phyloP scores from a whole-genome alignment of 2,888 invertebrate genomes.

The Phrixothrix hirtus region DNA sequence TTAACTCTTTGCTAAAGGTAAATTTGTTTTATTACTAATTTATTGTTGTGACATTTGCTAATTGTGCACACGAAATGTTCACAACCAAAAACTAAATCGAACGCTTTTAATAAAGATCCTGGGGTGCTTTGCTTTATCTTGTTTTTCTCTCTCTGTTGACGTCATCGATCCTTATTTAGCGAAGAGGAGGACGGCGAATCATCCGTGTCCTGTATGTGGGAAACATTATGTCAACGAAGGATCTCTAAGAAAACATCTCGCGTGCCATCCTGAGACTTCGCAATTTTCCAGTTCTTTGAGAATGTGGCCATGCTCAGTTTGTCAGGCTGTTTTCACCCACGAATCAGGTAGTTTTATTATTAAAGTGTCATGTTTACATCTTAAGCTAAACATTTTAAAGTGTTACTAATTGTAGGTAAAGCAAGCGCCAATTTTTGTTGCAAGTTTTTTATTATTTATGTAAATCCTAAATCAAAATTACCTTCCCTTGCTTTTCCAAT shows the following conservation, averaged over 20 bases:
- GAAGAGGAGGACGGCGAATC: slow-evolving; percentile 91
- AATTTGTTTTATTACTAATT: slow-evolving; percentile 21
- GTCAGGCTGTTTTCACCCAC: slow-evolving; percentile 93
- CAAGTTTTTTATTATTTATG: too few relatives aligned
- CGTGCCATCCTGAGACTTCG: slow-evolving; percentile 89
- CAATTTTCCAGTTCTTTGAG: slow-evolving; percentile 74
- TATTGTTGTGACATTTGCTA: too few relatives aligned
- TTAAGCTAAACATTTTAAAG: slow-evolving; percentile 6
- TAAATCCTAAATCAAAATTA: too few relatives aligned
- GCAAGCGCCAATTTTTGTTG: not conserved
- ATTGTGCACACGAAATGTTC: slow-evolving; percentile 3
- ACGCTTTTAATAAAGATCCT: slow-evolving; percentile 45
- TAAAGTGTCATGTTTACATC: slow-evolving; percentile 31
- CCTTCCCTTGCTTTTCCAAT: too few relatives aligned
- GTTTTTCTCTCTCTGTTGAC: slow-evolving; percentile 67
- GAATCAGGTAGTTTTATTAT: slow-evolving; percentile 76
- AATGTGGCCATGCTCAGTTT: slow-evolving; percentile 96
- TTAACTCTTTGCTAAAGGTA: not conserved
- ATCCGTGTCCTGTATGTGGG: slow-evolving; percentile 93
- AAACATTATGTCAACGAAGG: slow-evolving; percentile 96
- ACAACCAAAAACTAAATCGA: slow-evolving; percentile 11
- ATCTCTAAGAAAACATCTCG: slow-evolving; percentile 87
- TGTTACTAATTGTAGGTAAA: not conserved
- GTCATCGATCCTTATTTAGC: slow-evolving; percentile 82
- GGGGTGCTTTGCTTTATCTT: slow-evolving; percentile 58